These are phyloP conservation scores for Drosophila nr. fundita DNA, from an alignment of 2,888 invertebrate genomes.

Conservation along the genomic window DNA sequence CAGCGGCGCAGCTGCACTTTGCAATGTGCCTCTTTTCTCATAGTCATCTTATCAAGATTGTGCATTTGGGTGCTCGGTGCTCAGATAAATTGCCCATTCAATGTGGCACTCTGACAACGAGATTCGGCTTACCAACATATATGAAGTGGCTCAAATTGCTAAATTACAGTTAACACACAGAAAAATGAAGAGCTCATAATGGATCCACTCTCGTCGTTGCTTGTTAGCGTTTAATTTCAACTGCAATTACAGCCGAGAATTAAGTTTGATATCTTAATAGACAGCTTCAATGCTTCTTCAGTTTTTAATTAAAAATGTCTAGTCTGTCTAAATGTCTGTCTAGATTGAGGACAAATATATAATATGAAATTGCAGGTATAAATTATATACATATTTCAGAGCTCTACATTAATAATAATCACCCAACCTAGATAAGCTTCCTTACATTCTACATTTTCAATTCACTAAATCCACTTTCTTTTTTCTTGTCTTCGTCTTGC, in stretches of 20 bases:
- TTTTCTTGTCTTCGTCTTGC: neutral
- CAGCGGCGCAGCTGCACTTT: conserved; percentile 35
- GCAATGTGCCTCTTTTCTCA: conserved; percentile 41
- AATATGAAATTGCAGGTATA: neutral
- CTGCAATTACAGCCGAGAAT: neutral
- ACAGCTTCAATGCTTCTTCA: neutral
- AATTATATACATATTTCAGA: neutral
- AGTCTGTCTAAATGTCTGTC: neutral
- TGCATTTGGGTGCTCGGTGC: conserved; percentile 9
- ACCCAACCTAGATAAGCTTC: neutral
- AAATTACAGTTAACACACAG: conserved; percentile 5
- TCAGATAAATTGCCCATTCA: conserved; percentile 46
- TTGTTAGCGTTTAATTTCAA: conserved; percentile 4
- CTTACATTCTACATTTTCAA: neutral
- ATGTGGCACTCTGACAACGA: conserved; percentile 20
- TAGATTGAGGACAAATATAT: neutral
- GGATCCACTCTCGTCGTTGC: neutral
- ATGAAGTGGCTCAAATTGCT: conserved; percentile 29
- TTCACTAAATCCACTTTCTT: conserved; percentile 6
- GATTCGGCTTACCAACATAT: conserved; percentile 2
- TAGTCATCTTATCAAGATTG: conserved; percentile 52
- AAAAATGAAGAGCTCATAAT: neutral
- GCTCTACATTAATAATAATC: neutral
- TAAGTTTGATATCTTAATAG: neutral
- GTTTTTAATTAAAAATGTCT: neutral